phyloP scores from a whole-genome alignment of 92 coral and sea anemone species.

The Phenganax stokvisi region DNA sequence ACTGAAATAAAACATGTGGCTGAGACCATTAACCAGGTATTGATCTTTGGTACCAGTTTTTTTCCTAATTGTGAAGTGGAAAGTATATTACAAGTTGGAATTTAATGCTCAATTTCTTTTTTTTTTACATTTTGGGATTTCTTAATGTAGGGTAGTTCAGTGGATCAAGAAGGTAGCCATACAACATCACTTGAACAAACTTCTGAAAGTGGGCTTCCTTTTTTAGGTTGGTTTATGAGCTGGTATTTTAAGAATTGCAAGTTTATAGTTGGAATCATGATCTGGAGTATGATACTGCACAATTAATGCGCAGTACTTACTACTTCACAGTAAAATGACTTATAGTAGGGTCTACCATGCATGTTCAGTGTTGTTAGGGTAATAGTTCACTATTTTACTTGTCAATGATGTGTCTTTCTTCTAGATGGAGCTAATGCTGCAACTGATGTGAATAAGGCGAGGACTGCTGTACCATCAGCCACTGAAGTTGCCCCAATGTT shows the following conservation, averaged over 20 bases:
- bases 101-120: too few relatives aligned
- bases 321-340: neutral
- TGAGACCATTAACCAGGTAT: constrained; percentile 38
- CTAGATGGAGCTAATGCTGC: constrained; percentile 69
- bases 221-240: constrained; percentile 15
- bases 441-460: constrained; percentile 66
- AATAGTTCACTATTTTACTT: too few relatives aligned
- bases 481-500: constrained; percentile 76
- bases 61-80: neutral
- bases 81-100: neutral
- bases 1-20: constrained; percentile 53
- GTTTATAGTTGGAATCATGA: neutral
- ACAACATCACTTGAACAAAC: neutral
- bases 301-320: neutral
- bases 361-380: too few relatives aligned
- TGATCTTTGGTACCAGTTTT: neutral
- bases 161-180: constrained; percentile 21
- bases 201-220: constrained; percentile 17
- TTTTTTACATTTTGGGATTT: neutral
- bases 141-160: neutral
- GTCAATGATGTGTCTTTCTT: constrained; percentile 1
- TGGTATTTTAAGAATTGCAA: neutral
- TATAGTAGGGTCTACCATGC: too few relatives aligned
- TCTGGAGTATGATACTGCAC: neutral
- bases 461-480: constrained; percentile 41